Conservation (phyloP, 2,888 invertebrate genomes). For the Apamea sordens region DNA sequence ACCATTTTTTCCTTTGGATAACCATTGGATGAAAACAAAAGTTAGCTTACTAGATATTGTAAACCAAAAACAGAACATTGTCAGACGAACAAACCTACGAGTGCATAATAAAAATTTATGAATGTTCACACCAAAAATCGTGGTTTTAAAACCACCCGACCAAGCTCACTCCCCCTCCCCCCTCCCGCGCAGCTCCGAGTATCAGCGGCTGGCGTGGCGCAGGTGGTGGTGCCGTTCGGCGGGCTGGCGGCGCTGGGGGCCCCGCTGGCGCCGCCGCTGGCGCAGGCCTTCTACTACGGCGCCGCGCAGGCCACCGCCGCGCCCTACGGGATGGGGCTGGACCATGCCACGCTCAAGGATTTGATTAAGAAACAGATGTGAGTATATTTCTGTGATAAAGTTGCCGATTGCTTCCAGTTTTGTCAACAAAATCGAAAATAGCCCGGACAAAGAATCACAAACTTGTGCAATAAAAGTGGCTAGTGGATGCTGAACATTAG, state of each 20-base stretch:
- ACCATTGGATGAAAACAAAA: too few species aligned
- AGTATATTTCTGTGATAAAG: conserved; percentile 80
- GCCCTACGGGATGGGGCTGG: conserved; percentile 89
- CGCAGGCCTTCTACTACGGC: conserved; percentile 91
- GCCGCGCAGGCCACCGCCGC: conserved; percentile 85
- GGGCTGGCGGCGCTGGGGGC: conserved; percentile 71
- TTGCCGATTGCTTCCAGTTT: too few species aligned
- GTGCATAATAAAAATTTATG: not conserved
- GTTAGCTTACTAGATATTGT: too few species aligned
- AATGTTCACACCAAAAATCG: not conserved
- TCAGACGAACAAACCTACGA: too few species aligned
- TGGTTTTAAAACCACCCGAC: not conserved
- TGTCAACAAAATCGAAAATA: too few species aligned
- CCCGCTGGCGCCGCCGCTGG: conserved; percentile 79
- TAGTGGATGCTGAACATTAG: too few species aligned
- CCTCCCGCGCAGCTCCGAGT: conserved; percentile 78
- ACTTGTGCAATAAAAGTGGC: too few species aligned
- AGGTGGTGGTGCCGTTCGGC: conserved; percentile 85
- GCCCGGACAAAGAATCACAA: too few species aligned
- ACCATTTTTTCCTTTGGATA: too few species aligned
- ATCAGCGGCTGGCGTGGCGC: conserved; percentile 80
- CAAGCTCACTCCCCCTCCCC: conserved; percentile 30
- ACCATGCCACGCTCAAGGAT: conserved; percentile 93
- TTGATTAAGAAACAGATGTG: conserved; percentile 97
- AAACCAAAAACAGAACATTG: too few species aligned